A percentile compares a stretch with the other conserved stretches of the same genome.
phyloP scores from a whole-genome alignment of 2,113 vertebrate species.

The Lontra canadensis region DNA sequence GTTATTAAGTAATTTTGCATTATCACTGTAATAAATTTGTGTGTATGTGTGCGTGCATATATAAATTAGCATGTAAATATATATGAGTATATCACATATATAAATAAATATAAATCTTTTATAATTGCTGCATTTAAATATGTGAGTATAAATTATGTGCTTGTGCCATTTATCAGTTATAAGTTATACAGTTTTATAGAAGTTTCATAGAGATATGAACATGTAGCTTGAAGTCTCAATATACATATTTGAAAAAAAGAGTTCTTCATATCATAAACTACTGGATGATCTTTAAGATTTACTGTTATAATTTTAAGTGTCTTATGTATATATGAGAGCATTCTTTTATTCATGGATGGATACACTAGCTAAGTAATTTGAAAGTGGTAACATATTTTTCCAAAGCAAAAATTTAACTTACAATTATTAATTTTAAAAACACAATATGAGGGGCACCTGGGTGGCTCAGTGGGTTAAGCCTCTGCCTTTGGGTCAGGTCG shows the following conservation, averaged over 20 bases:
- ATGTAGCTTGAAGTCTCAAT: neutral
- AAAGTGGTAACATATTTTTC: neutral
- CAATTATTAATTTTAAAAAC: neutral
- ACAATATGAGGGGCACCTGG: neutral
- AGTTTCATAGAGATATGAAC: neutral
- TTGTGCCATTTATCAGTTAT: neutral
- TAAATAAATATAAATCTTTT: neutral
- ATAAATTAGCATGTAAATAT: neutral
- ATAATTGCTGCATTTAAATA: neutral
- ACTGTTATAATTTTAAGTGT: slow-evolving; percentile 50
- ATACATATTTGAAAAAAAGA: neutral
- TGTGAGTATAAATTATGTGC: neutral
- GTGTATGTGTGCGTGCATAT: no score
- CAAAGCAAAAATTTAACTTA: neutral
- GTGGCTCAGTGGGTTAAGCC: no score
- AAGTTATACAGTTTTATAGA: neutral
- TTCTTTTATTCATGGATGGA: slow-evolving; percentile 18
- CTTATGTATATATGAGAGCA: neutral
- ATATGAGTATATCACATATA: neutral
- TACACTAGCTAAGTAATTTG: neutral
- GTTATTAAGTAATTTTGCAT: neutral
- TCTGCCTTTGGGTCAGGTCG: no score
- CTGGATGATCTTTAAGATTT: slow-evolving; percentile 40
- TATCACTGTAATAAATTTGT: neutral
- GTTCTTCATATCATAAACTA: slow-evolving; percentile 1